Evolutionary conservation across 2,888 invertebrate species (phyloP).

Genomic region (Drosophila helvetica): DNA sequence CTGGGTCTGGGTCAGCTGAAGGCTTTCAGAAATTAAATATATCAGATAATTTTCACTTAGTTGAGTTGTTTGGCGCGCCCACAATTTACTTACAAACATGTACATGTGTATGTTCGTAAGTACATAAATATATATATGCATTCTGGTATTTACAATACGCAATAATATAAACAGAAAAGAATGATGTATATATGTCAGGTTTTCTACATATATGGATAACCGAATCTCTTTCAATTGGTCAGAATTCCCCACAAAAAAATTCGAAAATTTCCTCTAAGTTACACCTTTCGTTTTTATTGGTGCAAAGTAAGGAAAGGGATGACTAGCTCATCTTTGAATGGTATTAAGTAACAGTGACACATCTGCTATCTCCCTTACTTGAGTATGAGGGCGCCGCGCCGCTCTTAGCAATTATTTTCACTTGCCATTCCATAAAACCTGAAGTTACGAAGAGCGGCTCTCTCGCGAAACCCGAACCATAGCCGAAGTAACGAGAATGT

Average conservation of each 20-base stretch:
- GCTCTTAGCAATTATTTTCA: not conserved
- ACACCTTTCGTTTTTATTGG: slow-evolving; percentile 46
- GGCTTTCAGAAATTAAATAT: not conserved
- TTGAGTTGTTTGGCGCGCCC: not conserved
- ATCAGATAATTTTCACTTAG: not conserved
- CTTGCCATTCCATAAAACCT: no score
- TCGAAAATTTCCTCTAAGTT: not conserved
- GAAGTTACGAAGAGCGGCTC: no score
- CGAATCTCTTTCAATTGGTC: not conserved
- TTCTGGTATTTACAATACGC: not conserved
- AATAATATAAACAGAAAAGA: not conserved
- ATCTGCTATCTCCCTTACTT: slow-evolving; percentile 31
- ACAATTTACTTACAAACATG: not conserved
- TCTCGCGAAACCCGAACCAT: no score
- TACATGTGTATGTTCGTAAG: not conserved
- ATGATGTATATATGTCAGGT: not conserved
- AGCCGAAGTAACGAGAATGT: no score
- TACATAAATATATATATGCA: not conserved
- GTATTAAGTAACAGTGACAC: slow-evolving; percentile 29
- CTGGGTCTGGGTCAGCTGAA: no score
- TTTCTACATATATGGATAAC: not conserved
- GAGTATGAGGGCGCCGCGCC: not conserved
- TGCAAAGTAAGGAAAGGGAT: slow-evolving; percentile 25
- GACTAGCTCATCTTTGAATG: slow-evolving; percentile 20
- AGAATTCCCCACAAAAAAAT: not conserved